Base-by-base conservation (phyloP, 35 echinoderm and acorn worm species). In the Apostichopus japonicus region DNA sequence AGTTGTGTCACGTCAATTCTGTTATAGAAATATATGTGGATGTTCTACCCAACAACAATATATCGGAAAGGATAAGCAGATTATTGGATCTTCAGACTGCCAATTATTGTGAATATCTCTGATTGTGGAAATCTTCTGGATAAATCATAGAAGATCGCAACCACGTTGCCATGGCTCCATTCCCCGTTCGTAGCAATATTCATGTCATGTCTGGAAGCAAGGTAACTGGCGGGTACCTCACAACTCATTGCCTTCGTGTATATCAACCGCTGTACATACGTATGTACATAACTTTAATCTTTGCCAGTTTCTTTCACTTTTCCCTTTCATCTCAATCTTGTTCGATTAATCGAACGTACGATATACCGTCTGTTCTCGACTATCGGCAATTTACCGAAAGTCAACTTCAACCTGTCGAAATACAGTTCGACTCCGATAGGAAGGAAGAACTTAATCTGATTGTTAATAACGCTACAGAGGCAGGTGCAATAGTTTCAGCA, bases 401-500 rank as follows among this genome's bases (percentile, higher is more conserved):
- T n/a, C 71, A 6, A 19, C 71, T 21, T 23, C 17, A 2, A 19
- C 14, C 71, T 21, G 71, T 75, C 6, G 71, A 75, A 75, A 75
- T 75, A 75, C 15, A 21, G 4, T 75, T 75, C 22, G 71, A 75
- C 17, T 61, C 57, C 57, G 13, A 61, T 61, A 13, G 57, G 7
- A 61, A 61, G 7, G 57, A 61, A 61, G 57, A 61, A 80, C 14
- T 8, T 17, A 54, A 80, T 13, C 21, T 2, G 6, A 84, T 58
- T 57, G 81, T 21, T 17, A 84, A 51, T 84, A 10, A 53, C 3
- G 56, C 57, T 58, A 58, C 57, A 57, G 53, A 59, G 7, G 23
- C 56, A 58, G 57, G 81, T 84, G 54, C 54, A 84, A 84, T 84
- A 59, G 21, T 57, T 84, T 59, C 81, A 9, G 21, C 81, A 84